A percentile compares a stretch with the other conserved stretches of the same genome.
These are phyloP conservation scores for Pyrrhia umbra DNA, from an alignment of 2,888 invertebrate species.

Conservation along the genomic window DNA sequence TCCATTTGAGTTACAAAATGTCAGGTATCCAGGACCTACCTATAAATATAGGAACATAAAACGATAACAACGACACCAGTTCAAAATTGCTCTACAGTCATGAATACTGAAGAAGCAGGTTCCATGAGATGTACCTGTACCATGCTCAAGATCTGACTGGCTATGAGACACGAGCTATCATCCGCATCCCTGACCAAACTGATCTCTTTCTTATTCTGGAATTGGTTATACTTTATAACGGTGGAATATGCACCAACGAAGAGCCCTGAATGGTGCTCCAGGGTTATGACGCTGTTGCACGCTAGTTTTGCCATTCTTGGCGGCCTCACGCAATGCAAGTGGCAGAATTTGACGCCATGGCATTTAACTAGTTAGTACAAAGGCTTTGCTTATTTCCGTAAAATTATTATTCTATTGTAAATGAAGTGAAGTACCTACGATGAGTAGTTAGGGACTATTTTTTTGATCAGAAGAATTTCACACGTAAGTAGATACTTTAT, in stretches of 20 bases:
- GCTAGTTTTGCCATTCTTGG: slow-evolving; percentile 75
- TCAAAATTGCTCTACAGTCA: neutral
- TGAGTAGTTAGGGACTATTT: neutral
- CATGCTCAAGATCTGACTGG: slow-evolving; percentile 67
- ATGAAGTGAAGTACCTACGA: neutral
- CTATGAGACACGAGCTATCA: slow-evolving; percentile 70
- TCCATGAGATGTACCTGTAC: neutral
- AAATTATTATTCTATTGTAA: neutral
- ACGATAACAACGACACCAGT: neutral
- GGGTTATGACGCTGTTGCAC: slow-evolving; percentile 80
- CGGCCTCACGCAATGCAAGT: slow-evolving; percentile 78
- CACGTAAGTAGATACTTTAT: too few species aligned
- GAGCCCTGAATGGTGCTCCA: slow-evolving; percentile 80
- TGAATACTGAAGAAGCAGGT: slow-evolving; percentile 12
- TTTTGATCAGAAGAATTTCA: too few species aligned
- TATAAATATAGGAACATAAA: neutral
- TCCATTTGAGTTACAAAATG: neutral
- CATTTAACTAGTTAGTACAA: slow-evolving; percentile 76
- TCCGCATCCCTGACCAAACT: slow-evolving; percentile 72
- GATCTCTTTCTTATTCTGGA: slow-evolving; percentile 81
- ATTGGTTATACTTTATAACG: slow-evolving; percentile 72
- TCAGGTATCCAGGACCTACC: neutral
- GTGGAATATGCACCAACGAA: slow-evolving; percentile 57
- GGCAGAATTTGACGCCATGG: slow-evolving; percentile 64
- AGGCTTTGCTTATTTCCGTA: neutral